Evolutionary conservation across 2,113 vertebrate genomes (phyloP).

Genomic region (Calyptomena viridis): DNA sequence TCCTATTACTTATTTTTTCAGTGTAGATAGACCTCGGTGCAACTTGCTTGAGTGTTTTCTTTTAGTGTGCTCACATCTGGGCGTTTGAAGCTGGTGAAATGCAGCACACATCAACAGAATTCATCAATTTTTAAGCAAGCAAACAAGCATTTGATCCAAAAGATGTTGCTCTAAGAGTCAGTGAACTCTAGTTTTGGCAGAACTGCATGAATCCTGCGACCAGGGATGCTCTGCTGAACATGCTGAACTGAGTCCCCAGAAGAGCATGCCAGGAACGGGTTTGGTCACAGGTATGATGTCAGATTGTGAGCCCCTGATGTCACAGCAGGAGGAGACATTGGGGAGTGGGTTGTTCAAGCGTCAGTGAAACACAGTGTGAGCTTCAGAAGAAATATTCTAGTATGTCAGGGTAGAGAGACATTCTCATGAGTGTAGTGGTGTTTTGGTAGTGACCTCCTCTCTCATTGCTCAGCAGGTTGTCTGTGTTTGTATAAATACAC

Average conservation of each 20-base stretch:
- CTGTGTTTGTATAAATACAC: neutral
- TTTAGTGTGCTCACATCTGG: neutral
- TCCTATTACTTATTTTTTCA: neutral
- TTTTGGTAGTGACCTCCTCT: neutral
- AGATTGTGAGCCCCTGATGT: neutral
- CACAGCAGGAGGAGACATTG: neutral
- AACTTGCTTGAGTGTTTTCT: neutral
- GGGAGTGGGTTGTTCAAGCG: neutral
- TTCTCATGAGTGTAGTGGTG: neutral
- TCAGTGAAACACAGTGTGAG: neutral
- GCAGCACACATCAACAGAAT: neutral
- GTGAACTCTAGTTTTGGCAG: neutral
- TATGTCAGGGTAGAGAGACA: neutral
- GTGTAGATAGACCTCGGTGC: neutral
- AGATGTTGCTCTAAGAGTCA: neutral
- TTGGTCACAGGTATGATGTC: neutral
- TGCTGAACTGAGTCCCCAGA: neutral
- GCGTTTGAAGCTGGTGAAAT: neutral
- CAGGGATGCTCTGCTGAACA: neutral
- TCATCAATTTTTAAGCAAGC: neutral
- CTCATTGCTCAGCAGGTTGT: neutral
- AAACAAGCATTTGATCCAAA: neutral
- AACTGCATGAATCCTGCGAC: neutral
- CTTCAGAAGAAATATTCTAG: neutral
- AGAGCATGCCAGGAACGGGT: neutral